Conservation (phyloP, 30 jellyfish, hydroid and myxozoan species). For the Chironex yamaguchii region DNA sequence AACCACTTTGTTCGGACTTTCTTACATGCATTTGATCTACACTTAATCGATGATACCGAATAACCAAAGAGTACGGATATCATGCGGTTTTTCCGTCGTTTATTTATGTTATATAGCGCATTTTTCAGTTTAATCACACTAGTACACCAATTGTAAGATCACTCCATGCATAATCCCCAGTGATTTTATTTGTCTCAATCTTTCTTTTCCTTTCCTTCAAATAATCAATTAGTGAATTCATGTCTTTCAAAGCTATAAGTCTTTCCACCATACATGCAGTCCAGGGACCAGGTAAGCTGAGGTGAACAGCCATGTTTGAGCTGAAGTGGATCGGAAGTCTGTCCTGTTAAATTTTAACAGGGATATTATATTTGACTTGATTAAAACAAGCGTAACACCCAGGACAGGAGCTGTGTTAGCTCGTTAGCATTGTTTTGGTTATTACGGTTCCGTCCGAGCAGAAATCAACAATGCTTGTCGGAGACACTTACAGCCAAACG, state of each 20-base stretch:
- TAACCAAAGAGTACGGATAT: neutral
- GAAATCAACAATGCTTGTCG: neutral
- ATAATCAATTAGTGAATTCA: neutral
- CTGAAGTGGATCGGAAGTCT: neutral
- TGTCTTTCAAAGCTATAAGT: neutral
- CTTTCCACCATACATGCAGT: neutral
- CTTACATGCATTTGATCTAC: neutral
- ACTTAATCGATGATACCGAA: neutral
- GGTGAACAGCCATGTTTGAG: neutral
- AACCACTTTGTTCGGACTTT: neutral
- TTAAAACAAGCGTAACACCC: neutral
- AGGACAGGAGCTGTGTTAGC: neutral
- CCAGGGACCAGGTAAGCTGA: neutral
- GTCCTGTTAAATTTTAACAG: neutral
- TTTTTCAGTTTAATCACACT: neutral
- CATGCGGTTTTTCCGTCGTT: slow-evolving; percentile 1
- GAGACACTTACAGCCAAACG: neutral
- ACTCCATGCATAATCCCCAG: neutral
- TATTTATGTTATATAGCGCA: neutral
- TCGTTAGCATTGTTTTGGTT: neutral
- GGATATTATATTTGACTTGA: neutral
- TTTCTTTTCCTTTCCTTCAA: neutral
- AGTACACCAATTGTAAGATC: neutral
- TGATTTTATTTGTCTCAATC: neutral
- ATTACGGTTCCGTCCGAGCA: neutral